Evolutionary conservation across 2,888 invertebrate species (phyloP).

Genomic region (Tinea trinotella): DNA sequence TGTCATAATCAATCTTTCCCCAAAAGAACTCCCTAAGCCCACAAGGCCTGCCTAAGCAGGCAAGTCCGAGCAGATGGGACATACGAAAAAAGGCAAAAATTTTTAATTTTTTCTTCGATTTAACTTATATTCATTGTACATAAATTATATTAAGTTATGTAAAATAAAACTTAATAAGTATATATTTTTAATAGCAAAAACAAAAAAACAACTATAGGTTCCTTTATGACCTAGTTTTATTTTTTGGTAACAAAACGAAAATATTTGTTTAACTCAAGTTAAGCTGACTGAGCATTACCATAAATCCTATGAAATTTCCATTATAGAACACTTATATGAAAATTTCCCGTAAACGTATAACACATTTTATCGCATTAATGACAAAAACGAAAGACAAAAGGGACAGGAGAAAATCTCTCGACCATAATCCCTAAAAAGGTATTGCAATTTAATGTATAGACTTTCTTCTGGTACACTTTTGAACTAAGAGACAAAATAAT

Average conservation of each 20-base stretch:
- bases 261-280: background rate
- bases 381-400: slow-evolving; percentile 12
- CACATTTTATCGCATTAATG: slow-evolving; percentile 11
- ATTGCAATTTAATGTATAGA: slow-evolving; percentile 9
- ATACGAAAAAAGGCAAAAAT: too few relatives aligned
- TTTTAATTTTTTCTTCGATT: too few relatives aligned
- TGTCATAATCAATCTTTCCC: too few relatives aligned
- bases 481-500: background rate
- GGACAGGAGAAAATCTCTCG: background rate
- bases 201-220: too few relatives aligned
- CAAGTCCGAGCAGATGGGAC: too few relatives aligned
- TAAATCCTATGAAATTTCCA: slow-evolving; percentile 4
- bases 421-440: slow-evolving; percentile 14
- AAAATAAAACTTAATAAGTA: too few relatives aligned
- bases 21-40: too few relatives aligned
- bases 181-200: too few relatives aligned
- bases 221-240: too few relatives aligned
- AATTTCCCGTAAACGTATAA: background rate
- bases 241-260: background rate
- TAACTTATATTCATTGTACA: too few relatives aligned
- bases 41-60: too few relatives aligned
- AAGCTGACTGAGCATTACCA: background rate
- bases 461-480: background rate
- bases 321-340: background rate
- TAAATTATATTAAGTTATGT: too few relatives aligned